These are phyloP conservation scores for Cotesia glomerata DNA, from an alignment of 1,140 invertebrate species.

Conservation along the genomic window DNA sequence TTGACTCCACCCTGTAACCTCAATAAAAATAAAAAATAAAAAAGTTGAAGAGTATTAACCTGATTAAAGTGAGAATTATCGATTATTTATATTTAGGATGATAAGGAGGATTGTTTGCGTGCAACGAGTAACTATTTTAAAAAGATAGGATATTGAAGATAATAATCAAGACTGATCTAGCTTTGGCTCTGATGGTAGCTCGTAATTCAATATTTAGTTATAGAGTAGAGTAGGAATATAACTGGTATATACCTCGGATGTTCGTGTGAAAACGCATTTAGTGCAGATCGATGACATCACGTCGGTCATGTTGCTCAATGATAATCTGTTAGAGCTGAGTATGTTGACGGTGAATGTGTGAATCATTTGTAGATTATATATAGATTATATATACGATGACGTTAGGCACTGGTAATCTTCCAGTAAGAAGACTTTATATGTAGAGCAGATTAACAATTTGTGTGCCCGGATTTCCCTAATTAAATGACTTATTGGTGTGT, in stretches of 20 bases:
- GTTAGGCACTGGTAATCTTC: neutral
- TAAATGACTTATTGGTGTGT: too few relatives aligned
- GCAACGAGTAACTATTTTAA: conserved; percentile 10
- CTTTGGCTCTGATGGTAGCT: neutral
- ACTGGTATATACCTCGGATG: neutral
- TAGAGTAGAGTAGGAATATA: too few relatives aligned
- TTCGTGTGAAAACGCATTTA: conserved; percentile 3
- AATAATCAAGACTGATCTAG: conserved; percentile 8
- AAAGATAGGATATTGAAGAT: neutral
- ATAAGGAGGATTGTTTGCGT: conserved; percentile 8
- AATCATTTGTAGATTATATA: neutral
- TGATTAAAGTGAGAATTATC: neutral
- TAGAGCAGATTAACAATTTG: neutral
- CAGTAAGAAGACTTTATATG: neutral
- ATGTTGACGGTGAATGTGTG: conserved; percentile 3
- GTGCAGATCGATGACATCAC: conserved; percentile 3
- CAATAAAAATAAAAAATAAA: too few relatives aligned
- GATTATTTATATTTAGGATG: conserved; percentile 2
- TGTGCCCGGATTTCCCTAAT: too few relatives aligned
- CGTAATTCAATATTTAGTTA: neutral
- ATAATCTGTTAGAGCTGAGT: neutral
- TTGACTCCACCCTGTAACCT: too few relatives aligned
- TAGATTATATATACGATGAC: neutral
- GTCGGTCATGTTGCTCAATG: conserved; percentile 3
- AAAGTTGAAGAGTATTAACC: too few relatives aligned